Conservation (phyloP, 2,888 invertebrate species). For the Limnephilus lunatus region DNA sequence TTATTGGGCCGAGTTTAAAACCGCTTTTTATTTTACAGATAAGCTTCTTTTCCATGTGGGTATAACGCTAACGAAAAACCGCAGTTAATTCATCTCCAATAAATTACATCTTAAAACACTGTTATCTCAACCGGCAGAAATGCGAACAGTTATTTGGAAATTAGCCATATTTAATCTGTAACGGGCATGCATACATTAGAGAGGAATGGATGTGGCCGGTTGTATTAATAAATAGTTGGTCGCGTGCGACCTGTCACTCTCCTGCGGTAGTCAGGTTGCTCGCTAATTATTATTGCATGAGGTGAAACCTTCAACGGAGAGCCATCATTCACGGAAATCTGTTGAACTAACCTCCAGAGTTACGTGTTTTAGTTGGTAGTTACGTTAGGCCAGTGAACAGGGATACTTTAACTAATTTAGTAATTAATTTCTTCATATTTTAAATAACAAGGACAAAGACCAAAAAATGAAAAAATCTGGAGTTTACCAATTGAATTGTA, state of each 20-base stretch:
- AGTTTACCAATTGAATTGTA: too few relatives aligned
- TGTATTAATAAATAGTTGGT: constrained; percentile 13
- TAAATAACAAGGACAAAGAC: too few relatives aligned
- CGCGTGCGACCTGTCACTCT: constrained; percentile 35
- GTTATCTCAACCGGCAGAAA: constrained; percentile 36
- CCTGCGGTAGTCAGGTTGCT: background rate
- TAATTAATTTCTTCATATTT: too few relatives aligned
- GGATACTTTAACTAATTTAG: background rate
- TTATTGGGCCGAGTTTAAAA: background rate
- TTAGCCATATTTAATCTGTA: constrained; percentile 20
- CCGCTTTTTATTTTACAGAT: background rate
- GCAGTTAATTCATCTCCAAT: background rate
- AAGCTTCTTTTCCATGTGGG: background rate
- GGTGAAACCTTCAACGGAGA: background rate
- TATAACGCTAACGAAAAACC: background rate
- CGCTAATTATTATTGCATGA: background rate
- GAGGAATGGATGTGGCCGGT: background rate
- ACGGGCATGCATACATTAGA: constrained; percentile 32
- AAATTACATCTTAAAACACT: constrained; percentile 25
- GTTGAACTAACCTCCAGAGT: background rate
- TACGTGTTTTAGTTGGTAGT: too few relatives aligned
- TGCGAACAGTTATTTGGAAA: constrained; percentile 28
- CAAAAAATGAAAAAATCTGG: too few relatives aligned
- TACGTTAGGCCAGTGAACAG: background rate
- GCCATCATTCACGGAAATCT: background rate